Conservation (phyloP, 2,888 invertebrate species). For the Arctia plantaginis region DNA sequence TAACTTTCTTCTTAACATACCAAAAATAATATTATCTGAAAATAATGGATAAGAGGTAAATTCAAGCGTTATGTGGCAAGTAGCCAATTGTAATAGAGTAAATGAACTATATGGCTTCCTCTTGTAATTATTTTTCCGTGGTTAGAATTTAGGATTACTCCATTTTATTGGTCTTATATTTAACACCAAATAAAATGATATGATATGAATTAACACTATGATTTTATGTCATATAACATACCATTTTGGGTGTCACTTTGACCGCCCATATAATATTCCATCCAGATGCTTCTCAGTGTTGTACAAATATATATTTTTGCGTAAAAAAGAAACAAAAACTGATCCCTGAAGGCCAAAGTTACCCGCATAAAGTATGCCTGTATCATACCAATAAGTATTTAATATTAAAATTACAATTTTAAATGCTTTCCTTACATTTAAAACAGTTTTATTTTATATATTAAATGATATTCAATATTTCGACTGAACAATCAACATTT, state of each 20-base stretch:
- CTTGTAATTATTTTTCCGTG: neutral
- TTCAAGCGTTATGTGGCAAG: too few relatives aligned
- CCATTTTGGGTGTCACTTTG: neutral
- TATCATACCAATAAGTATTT: neutral
- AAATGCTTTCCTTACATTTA: neutral
- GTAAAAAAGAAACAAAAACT: neutral
- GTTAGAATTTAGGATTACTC: neutral
- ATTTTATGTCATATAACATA: neutral
- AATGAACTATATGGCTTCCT: neutral
- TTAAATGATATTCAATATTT: neutral
- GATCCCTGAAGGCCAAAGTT: neutral
- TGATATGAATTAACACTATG: constrained; percentile 19
- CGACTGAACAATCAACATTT: constrained; percentile 23
- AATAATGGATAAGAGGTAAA: too few relatives aligned
- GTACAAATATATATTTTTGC: neutral
- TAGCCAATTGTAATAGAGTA: too few relatives aligned
- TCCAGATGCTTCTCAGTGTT: neutral
- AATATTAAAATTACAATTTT: neutral
- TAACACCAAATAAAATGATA: constrained; percentile 13
- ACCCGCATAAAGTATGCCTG: neutral
- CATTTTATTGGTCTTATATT: constrained; percentile 8
- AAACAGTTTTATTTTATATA: constrained; percentile 13
- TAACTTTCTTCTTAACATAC: too few relatives aligned
- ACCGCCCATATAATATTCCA: neutral
- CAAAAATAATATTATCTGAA: too few relatives aligned